phyloP scores from a whole-genome alignment of 2,113 vertebrate species.

The Petromus typicus region DNA sequence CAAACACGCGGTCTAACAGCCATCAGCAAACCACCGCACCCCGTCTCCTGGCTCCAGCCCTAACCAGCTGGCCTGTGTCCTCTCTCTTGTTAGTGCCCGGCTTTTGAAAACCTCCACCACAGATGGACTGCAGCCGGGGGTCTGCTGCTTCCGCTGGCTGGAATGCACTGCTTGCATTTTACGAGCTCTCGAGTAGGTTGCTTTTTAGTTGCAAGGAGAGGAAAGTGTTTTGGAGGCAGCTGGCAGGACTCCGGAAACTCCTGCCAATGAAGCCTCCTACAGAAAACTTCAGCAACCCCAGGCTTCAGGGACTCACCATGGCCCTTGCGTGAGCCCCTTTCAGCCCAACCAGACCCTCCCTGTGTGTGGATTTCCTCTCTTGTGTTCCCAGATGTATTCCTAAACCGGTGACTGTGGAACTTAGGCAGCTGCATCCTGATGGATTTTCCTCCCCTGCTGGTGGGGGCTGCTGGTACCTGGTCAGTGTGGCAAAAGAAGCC shows the following conservation, averaged over 20 bases:
- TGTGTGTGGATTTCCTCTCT: slow-evolving; percentile 37
- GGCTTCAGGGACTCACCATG: neutral
- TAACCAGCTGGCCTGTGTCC: neutral
- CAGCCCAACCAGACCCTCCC: neutral
- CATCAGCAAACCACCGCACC: neutral
- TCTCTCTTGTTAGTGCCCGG: neutral
- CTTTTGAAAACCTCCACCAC: slow-evolving; percentile 22
- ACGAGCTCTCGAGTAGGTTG: neutral
- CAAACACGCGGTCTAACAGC: neutral
- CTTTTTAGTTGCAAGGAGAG: slow-evolving; percentile 18
- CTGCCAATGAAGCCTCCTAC: neutral
- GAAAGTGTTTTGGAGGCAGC: neutral
- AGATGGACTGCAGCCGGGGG: neutral
- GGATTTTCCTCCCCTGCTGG: neutral
- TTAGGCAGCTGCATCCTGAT: neutral
- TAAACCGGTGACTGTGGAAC: neutral
- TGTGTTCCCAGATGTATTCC: neutral
- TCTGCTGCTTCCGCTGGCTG: neutral
- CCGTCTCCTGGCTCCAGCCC: neutral
- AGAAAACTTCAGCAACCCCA: neutral
- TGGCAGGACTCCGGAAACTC: neutral
- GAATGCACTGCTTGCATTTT: neutral
- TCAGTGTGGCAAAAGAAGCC: neutral
- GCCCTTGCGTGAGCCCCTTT: neutral
- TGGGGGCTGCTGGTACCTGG: neutral